These are phyloP conservation scores for Eucriotettix oculatus DNA, from an alignment of 2,888 invertebrate genomes.

Conservation along the genomic window DNA sequence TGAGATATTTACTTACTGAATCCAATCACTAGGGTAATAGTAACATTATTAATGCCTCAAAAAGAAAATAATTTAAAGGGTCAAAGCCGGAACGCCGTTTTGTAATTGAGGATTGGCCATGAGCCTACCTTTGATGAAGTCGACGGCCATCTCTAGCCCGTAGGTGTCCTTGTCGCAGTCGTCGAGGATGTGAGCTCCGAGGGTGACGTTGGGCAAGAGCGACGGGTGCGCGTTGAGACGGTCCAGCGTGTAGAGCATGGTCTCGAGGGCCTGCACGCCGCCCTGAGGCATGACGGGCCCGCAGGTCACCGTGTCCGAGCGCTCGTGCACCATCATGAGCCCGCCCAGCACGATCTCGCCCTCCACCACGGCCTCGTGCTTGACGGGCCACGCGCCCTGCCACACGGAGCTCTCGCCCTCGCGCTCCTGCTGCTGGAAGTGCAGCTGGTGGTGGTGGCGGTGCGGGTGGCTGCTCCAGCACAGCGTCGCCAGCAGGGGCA, in stretches of 20 bases:
- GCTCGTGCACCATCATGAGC: constrained; percentile 88
- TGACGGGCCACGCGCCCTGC: constrained; percentile 51
- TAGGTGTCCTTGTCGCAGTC: constrained; percentile 94
- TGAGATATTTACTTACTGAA: no score
- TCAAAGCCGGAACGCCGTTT: no score
- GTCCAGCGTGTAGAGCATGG: constrained; percentile 83
- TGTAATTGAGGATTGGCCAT: no score
- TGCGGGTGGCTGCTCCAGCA: not conserved
- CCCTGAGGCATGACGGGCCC: constrained; percentile 93
- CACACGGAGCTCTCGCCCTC: not conserved
- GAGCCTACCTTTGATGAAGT: constrained; percentile 82
- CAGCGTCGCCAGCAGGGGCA: not conserved
- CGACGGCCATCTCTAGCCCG: constrained; percentile 87
- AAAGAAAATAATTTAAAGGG: no score
- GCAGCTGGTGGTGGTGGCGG: not conserved
- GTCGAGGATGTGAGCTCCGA: constrained; percentile 80
- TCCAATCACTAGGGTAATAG: no score
- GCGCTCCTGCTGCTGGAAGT: not conserved
- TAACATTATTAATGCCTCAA: no score
- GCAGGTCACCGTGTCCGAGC: constrained; percentile 74
- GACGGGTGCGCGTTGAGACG: constrained; percentile 47
- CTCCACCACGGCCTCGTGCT: constrained; percentile 71
- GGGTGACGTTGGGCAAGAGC: constrained; percentile 55
- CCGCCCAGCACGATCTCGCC: constrained; percentile 82
- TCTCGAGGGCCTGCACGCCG: constrained; percentile 73